Evolutionary conservation across 2,113 vertebrate species (phyloP).

Genomic region (Aramus guarauna): DNA sequence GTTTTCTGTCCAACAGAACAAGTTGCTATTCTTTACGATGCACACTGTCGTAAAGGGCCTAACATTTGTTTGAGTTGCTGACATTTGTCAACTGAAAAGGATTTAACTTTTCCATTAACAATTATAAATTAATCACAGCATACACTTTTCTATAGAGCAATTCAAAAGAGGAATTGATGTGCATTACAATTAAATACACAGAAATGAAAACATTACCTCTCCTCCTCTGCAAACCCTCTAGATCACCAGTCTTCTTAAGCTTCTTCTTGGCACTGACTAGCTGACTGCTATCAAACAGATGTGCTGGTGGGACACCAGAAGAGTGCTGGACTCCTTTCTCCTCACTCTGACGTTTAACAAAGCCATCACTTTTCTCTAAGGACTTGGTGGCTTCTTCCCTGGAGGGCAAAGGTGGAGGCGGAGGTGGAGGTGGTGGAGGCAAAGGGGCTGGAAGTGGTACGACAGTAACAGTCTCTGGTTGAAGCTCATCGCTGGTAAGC

Average conservation of each 20-base stretch:
- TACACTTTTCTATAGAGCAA: background rate
- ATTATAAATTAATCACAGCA: background rate
- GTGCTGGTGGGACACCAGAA: constrained; percentile 72
- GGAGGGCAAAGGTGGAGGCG: constrained; percentile 64
- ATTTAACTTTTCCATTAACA: background rate
- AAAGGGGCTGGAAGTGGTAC: constrained; percentile 59
- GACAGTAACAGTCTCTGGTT: constrained; percentile 55
- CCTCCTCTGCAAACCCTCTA: constrained; percentile 88
- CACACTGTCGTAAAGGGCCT: rapidly evolving
- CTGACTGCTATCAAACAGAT: constrained; percentile 95
- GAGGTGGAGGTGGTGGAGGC: constrained; percentile 60
- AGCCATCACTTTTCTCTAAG: constrained; percentile 54
- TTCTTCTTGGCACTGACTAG: constrained; percentile 91
- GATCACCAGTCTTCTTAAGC: constrained; percentile 87
- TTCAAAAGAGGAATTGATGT: background rate
- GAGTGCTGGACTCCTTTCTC: constrained; percentile 71
- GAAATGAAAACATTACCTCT: constrained; percentile 77
- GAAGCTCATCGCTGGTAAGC: constrained; percentile 53
- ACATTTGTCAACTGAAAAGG: background rate
- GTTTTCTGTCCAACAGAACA: background rate
- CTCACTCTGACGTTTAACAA: constrained; percentile 59
- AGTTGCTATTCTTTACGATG: background rate
- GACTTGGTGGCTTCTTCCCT: constrained; percentile 67
- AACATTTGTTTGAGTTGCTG: background rate
- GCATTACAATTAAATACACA: background rate